These are phyloP conservation scores for Mylabris phalerata DNA, from an alignment of 1,140 invertebrate genomes.

Conservation along the genomic window DNA sequence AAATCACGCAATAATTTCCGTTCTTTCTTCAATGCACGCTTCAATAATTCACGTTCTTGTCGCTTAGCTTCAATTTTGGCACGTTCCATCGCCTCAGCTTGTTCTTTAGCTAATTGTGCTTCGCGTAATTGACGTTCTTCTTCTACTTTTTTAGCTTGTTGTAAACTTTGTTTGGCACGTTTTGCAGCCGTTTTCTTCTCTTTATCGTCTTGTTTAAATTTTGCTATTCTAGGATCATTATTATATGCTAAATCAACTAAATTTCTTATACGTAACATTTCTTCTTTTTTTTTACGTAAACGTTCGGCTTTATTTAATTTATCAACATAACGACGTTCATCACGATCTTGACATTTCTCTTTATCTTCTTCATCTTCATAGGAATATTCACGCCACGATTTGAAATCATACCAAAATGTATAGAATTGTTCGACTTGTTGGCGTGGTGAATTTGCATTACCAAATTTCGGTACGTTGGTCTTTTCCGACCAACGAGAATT, in stretches of 20 bases:
- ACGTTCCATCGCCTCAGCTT: constrained; percentile 72
- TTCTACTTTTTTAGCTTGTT: constrained; percentile 73
- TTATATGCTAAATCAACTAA: constrained; percentile 92
- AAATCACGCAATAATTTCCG: constrained; percentile 76
- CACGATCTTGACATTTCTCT: constrained; percentile 91
- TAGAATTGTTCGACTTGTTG: constrained; percentile 80
- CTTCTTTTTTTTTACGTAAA: constrained; percentile 91
- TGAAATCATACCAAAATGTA: constrained; percentile 94
- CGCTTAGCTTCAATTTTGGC: constrained; percentile 73
- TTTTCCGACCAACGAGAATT: constrained; percentile 92
- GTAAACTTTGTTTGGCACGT: constrained; percentile 83
- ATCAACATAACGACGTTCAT: constrained; percentile 95
- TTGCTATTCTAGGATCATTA: constrained; percentile 84
- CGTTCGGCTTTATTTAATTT: constrained; percentile 93
- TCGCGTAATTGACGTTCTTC: constrained; percentile 68
- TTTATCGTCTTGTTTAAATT: constrained; percentile 92
- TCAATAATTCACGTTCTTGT: constrained; percentile 78
- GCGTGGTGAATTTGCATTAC: constrained; percentile 61
- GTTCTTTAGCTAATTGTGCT: constrained; percentile 70
- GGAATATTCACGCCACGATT: constrained; percentile 99
- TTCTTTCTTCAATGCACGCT: constrained; percentile 79
- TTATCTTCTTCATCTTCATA: constrained; percentile 99
- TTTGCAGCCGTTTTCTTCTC: constrained; percentile 85
- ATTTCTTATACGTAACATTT: constrained; percentile 81
- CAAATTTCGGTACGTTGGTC: constrained; percentile 77